Conservation (phyloP, 2,797 vertebrate species). For the Enteromius mattozi region DNA sequence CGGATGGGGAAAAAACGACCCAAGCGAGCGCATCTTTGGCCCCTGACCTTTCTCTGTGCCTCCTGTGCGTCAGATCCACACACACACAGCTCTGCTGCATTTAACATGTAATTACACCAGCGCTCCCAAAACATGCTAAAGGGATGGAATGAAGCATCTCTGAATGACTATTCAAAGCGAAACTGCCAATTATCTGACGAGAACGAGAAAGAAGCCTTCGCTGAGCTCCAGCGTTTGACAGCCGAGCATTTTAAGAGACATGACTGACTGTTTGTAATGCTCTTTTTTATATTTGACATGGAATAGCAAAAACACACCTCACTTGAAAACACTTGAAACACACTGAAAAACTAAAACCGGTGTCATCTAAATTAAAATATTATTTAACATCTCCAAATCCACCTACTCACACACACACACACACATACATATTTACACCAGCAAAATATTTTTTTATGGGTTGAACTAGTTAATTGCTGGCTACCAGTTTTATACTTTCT, state of each 20-base stretch:
- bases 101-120: conserved; percentile 73
- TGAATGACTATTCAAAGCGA: conserved; percentile 73
- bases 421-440: background rate
- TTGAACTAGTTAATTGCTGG: background rate
- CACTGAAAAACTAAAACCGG: background rate
- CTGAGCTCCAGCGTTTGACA: conserved; percentile 73
- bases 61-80: conserved; percentile 58
- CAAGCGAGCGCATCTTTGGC: conserved; percentile 65
- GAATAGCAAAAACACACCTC: background rate
- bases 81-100: conserved; percentile 63
- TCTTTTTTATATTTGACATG: background rate
- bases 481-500: background rate
- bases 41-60: conserved; percentile 70
- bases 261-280: conserved; percentile 24
- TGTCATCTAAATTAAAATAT: background rate
- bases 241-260: conserved; percentile 51
- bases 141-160: conserved; percentile 58
- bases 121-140: conserved; percentile 55
- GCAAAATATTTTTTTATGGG: background rate
- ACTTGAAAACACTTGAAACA: background rate
- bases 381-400: background rate
- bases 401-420: no score
- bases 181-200: conserved; percentile 69
- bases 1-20: conserved; percentile 34
- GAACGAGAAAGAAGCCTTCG: conserved; percentile 70